A percentile compares a stretch with the other conserved stretches of the same genome.
These are phyloP conservation scores for Elephantulus edwardii DNA, from an alignment of 2,113 vertebrate genomes.

Conservation along the genomic window DNA sequence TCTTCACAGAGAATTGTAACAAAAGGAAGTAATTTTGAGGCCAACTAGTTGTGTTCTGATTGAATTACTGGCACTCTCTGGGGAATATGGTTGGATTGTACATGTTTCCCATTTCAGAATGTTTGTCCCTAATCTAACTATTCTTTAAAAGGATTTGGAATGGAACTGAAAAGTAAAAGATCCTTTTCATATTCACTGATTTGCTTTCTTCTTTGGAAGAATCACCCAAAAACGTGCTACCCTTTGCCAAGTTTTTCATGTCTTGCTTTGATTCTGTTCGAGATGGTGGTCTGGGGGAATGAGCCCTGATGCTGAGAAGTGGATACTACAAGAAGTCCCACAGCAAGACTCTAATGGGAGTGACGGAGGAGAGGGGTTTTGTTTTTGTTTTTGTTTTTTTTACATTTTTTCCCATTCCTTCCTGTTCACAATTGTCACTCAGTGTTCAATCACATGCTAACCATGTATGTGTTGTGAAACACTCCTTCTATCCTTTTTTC, in stretches of 20 bases:
- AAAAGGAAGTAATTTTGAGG: background rate
- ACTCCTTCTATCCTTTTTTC: background rate
- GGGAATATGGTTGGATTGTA: background rate
- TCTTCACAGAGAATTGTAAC: background rate
- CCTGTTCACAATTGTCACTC: background rate
- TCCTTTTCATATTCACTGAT: background rate
- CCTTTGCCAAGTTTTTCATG: background rate
- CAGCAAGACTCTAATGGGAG: background rate
- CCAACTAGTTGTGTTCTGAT: background rate
- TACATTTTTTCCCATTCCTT: too few relatives aligned
- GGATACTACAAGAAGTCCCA: background rate
- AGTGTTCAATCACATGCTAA: background rate
- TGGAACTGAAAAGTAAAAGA: rapidly evolving
- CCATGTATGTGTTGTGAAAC: background rate
- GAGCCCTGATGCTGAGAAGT: background rate
- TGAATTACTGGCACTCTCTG: rapidly evolving
- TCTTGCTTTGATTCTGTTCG: background rate
- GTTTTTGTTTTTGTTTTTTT: too few relatives aligned
- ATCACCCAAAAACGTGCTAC: background rate
- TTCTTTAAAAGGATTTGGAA: background rate
- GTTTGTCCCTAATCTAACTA: background rate
- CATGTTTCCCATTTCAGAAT: background rate
- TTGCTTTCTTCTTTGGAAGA: background rate
- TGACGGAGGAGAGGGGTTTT: background rate
- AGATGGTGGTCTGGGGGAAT: background rate